These are phyloP conservation scores for Strongylocentrotus purpuratus DNA, from an alignment of 35 echinoderm and acorn worm species.

Conservation along the genomic window DNA sequence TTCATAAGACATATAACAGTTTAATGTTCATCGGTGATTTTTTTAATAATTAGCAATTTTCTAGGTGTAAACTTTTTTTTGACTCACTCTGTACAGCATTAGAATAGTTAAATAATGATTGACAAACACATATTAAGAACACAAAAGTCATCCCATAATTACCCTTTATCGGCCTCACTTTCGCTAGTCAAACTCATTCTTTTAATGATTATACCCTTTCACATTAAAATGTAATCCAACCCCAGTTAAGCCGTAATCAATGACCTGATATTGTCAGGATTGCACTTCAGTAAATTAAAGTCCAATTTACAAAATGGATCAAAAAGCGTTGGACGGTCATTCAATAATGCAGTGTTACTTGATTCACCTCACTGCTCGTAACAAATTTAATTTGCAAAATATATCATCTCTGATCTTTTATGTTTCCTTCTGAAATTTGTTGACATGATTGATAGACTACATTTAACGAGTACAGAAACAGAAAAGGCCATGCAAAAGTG, in stretches of 20 bases:
- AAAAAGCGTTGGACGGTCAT: neutral
- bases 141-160: too few species aligned
- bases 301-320: neutral
- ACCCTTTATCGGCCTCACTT: too few species aligned
- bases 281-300: neutral
- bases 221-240: too few species aligned
- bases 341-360: neutral
- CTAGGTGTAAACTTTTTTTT: too few species aligned
- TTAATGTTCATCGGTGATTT: too few species aligned
- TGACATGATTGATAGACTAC: neutral
- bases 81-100: too few species aligned
- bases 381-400: neutral
- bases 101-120: too few species aligned
- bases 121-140: too few species aligned
- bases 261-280: neutral
- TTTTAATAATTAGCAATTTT: too few species aligned
- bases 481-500: neutral
- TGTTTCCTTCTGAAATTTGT: neutral
- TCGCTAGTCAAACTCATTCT: too few species aligned
- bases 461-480: neutral
- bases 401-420: neutral
- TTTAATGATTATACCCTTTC: too few species aligned
- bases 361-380: neutral
- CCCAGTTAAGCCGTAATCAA: neutral
- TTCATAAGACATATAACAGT: too few species aligned